Base-by-base conservation (phyloP, 2,888 invertebrate species). In the Eudemis profundana region DNA sequence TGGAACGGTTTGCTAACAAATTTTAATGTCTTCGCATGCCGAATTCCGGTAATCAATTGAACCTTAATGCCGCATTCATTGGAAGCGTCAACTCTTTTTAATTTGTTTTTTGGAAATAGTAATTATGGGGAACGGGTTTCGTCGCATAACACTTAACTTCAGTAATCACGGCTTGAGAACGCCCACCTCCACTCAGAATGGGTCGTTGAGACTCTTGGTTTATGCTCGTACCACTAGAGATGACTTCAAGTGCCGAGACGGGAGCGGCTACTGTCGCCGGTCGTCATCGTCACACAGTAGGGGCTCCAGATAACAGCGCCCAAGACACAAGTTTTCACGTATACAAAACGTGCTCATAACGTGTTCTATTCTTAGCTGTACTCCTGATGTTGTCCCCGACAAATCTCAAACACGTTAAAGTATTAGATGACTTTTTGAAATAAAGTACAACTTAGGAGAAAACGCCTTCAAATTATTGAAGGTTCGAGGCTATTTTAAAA, bases 1-100 rank as follows among this genome's bases (percentile, higher is more conserved):
- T 78, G 75, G 74, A 73, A 74, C 68, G 70, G 81, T 83, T 84
- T 79, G 84, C 81, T 82, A 87, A 89, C 89, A 83, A 88, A 87
- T 86, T 87, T 85, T 89, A 84, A 87, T 84, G 82, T 78, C 83
- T 59, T 36, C 49, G 57, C 50, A 50, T 33, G 60, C 44, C 51
- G 65, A 60, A 65, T 65, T 60, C 53, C 60, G 44, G 53, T 29
- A 60, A 65, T 60, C 40, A 65, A 65, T 57, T 64, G 64, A 40
- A 29, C 49, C 27, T 60, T 47, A 21, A 33, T 57, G 36, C 23
- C 33, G 44, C 51, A 29, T 38, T 65, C 27, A 15, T 47, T 49
- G 8, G 23, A 49, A 7, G 51, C 46, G 51, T 61, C 33, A 61
- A 38, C 46, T 44, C 0, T 42, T 56, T 42, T 56, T 17, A 33